These are phyloP conservation scores for Synergus laeviventris DNA, from an alignment of 2,888 invertebrate species.

Conservation along the genomic window DNA sequence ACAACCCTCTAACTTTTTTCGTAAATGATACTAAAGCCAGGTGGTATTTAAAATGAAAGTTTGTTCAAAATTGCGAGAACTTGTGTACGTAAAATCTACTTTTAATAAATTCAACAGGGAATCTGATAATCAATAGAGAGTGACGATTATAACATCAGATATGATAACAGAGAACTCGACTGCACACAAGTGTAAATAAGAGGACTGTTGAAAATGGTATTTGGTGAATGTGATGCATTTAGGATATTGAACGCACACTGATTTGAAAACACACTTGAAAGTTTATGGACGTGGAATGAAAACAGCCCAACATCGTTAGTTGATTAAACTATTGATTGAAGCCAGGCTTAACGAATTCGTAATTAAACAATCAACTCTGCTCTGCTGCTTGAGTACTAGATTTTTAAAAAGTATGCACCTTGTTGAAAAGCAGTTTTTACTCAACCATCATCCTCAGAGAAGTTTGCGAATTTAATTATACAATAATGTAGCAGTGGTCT, in stretches of 20 bases:
- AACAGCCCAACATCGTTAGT: constrained; percentile 26
- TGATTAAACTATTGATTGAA: constrained; percentile 35
- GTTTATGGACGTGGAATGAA: neutral
- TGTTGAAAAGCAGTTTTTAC: constrained; percentile 4
- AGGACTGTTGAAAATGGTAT: neutral
- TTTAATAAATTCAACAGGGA: too few species aligned
- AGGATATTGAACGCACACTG: neutral
- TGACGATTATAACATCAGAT: too few species aligned
- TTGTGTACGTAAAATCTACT: too few species aligned
- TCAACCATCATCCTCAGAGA: neutral
- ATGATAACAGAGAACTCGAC: too few species aligned
- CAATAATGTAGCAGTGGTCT: neutral
- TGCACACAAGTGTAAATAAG: neutral
- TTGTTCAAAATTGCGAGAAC: too few species aligned
- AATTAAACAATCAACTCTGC: constrained; percentile 24
- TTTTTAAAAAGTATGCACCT: neutral
- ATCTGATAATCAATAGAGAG: too few species aligned
- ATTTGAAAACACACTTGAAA: neutral
- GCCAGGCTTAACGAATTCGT: constrained; percentile 22
- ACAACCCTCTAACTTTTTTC: too few species aligned
- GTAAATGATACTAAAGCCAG: too few species aligned
- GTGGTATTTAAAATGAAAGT: too few species aligned
- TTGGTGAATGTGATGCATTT: neutral
- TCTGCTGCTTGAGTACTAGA: neutral
- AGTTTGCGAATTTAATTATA: neutral